A percentile compares a stretch with the other conserved stretches of the same genome.
phyloP scores from a whole-genome alignment of 30 jellyfish, hydroid and myxozoan species.

The Aurelia aurita region DNA sequence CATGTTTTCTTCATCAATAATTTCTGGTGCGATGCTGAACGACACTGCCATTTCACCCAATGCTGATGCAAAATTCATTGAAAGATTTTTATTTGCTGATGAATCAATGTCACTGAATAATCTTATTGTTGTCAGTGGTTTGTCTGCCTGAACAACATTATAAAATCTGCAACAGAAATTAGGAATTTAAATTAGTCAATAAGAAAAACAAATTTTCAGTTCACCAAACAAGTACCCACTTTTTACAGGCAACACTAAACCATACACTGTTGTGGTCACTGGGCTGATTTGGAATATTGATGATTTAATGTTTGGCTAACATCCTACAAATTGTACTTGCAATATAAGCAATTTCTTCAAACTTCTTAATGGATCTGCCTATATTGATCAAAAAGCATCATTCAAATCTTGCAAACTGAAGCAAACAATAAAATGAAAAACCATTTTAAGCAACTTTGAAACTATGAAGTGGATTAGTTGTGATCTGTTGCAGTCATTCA shows the following conservation, averaged over 20 bases:
- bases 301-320: not conserved
- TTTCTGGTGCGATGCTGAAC: conserved; percentile 80
- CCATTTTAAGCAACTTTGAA: too few species aligned
- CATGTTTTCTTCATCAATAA: conserved; percentile 6
- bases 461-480: too few species aligned
- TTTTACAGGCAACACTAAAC: too few species aligned
- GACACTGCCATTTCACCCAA: conserved; percentile 93
- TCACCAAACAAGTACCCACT: too few species aligned
- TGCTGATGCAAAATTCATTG: conserved; percentile 74
- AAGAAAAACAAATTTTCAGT: not conserved
- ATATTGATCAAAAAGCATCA: too few species aligned
- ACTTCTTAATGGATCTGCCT: too few species aligned
- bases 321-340: not conserved
- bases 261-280: too few species aligned
- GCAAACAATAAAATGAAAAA: too few species aligned
- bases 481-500: too few species aligned
- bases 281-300: too few species aligned
- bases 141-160: conserved; percentile 66
- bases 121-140: conserved; percentile 54
- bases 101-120: conserved; percentile 48
- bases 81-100: conserved; percentile 1
- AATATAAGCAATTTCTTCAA: too few species aligned
- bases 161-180: conserved; percentile 65
- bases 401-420: too few species aligned
- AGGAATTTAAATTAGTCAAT: not conserved